Evolutionary conservation across 2,888 invertebrate species (phyloP).

Genomic region (Artemia sinica): DNA sequence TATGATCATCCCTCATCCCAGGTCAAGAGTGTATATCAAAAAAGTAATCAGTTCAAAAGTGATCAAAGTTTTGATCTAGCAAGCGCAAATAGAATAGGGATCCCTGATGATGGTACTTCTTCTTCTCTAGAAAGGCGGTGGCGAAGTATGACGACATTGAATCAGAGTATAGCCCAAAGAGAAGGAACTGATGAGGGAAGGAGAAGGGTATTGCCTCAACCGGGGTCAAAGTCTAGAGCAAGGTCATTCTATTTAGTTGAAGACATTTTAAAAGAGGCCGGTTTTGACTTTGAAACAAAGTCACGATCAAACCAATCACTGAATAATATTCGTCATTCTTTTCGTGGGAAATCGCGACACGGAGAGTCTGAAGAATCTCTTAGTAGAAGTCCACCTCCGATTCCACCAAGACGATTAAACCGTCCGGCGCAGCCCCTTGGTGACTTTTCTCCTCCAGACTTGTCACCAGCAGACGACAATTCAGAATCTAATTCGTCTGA

Average conservation of each 20-base stretch:
- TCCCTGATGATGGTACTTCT: background rate
- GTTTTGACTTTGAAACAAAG: conserved; percentile 1
- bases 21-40: background rate
- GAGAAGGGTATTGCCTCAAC: conserved; percentile 4
- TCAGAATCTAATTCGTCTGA: background rate
- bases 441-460: background rate
- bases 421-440: background rate
- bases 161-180: background rate
- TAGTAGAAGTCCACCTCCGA: background rate
- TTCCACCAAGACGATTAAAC: background rate
- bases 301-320: conserved; percentile 7
- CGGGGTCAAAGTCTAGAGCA: background rate
- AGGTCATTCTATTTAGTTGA: conserved; percentile 1
- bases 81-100: background rate
- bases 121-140: background rate
- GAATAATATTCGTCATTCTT: background rate
- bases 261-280: background rate
- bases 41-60: background rate
- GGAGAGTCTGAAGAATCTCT: background rate
- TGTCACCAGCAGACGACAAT: conserved; percentile 1
- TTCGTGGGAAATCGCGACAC: background rate
- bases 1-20: background rate
- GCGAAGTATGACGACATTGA: background rate
- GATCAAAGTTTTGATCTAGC: background rate
- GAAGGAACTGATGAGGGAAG: background rate